phyloP scores from a whole-genome alignment of 2,797 vertebrate genomes.

The Eremophila alpestris region DNA sequence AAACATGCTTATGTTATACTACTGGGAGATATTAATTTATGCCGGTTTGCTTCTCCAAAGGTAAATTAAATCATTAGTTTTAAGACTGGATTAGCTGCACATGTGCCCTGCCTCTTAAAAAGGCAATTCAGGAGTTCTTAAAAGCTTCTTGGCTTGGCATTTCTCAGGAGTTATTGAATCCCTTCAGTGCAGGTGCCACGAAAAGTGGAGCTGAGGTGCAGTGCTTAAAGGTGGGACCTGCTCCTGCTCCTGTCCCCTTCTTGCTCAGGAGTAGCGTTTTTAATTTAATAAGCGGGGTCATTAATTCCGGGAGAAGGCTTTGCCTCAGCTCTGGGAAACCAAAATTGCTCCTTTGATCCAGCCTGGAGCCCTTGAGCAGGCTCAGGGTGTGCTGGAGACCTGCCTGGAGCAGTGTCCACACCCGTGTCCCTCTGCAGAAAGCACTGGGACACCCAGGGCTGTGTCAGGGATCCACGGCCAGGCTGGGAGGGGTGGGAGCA shows the following conservation, averaged over 20 bases:
- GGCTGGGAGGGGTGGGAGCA: background rate
- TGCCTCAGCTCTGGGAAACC: background rate
- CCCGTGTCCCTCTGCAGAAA: background rate
- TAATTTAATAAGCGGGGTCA: background rate
- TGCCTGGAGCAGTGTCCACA: background rate
- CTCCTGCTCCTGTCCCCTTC: background rate
- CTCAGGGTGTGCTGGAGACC: fast-evolving
- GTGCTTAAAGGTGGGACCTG: background rate
- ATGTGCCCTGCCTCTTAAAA: constrained; percentile 14
- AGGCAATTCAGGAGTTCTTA: background rate
- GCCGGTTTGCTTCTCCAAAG: constrained; percentile 49
- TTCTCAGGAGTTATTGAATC: background rate
- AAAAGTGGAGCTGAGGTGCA: background rate
- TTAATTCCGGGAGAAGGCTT: background rate
- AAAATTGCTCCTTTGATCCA: background rate
- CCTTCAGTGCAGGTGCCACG: background rate
- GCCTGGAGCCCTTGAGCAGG: background rate
- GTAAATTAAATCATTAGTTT: constrained; percentile 69
- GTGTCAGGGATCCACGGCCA: background rate
- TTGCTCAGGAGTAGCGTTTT: background rate
- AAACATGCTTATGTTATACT: constrained; percentile 62
- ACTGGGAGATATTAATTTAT: constrained; percentile 73
- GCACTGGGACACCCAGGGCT: background rate
- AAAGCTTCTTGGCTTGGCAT: background rate
- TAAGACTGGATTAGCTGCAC: constrained; percentile 24